Percentiles rank a stretch among this genome's conserved stretches.
Conservation (phyloP, 2,888 invertebrate species). For the Torymus tubicola region DNA sequence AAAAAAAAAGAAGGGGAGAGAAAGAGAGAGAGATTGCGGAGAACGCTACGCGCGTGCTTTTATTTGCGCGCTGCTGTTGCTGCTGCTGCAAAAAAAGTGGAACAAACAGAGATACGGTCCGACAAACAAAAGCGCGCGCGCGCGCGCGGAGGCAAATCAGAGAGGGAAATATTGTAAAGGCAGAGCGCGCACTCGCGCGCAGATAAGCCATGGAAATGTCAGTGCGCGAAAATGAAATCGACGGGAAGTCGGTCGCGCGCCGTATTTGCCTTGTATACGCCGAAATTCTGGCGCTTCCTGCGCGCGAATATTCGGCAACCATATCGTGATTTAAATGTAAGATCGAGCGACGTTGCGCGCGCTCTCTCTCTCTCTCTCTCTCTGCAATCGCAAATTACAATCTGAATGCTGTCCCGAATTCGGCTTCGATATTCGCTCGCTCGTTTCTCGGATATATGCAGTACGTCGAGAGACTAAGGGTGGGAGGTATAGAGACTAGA, state of each 20-base stretch:
- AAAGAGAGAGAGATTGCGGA: background rate
- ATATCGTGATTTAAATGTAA: conserved; percentile 19
- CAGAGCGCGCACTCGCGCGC: too few species aligned
- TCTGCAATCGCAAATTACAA: conserved; percentile 41
- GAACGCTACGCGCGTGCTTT: conserved; percentile 8
- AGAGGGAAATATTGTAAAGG: conserved; percentile 25
- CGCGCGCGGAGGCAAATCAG: conserved; percentile 13
- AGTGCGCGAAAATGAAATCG: conserved; percentile 16
- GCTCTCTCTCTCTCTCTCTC: too few species aligned
- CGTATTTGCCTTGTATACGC: background rate
- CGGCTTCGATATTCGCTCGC: background rate
- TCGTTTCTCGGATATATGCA: too few species aligned
- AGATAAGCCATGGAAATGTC: conserved; percentile 35
- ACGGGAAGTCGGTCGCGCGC: background rate
- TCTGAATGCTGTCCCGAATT: conserved; percentile 19
- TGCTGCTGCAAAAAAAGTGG: conserved; percentile 3
- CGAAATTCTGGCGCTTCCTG: conserved; percentile 1
- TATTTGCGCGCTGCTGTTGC: background rate
- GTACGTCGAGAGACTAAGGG: too few species aligned
- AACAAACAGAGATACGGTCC: conserved; percentile 12
- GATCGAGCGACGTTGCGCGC: background rate
- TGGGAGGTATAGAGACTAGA: too few species aligned
- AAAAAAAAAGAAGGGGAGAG: background rate
- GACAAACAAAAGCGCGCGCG: conserved; percentile 15
- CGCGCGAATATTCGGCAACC: background rate